Percentiles rank a stretch among this genome's conserved stretches.
These are phyloP conservation scores for Clarias magur DNA, from an alignment of 2,113 vertebrate genomes.

Conservation along the genomic window DNA sequence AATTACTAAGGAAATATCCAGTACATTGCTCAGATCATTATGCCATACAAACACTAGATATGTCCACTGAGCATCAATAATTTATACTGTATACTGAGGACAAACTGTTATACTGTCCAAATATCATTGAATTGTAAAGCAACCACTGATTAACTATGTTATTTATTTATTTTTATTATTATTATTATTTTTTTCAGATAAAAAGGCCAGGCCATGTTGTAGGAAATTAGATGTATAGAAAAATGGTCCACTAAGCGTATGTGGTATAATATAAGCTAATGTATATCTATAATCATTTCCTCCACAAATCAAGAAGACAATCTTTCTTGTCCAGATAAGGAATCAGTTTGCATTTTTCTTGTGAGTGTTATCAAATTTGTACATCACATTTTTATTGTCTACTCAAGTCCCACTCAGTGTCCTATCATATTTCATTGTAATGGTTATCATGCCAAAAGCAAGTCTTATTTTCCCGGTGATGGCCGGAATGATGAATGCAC, in stretches of 20 bases:
- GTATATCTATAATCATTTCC: background rate
- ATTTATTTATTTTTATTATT: too few relatives aligned
- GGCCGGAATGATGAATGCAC: background rate
- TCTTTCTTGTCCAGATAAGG: background rate
- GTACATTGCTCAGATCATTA: slow-evolving; percentile 6
- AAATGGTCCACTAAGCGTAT: background rate
- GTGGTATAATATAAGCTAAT: background rate
- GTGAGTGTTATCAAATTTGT: background rate
- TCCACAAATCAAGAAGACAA: background rate
- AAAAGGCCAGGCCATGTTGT: background rate
- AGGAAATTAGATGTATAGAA: background rate
- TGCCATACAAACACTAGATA: background rate
- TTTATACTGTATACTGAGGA: background rate
- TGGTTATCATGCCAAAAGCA: background rate
- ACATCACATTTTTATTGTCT: background rate
- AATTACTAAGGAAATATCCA: slow-evolving; percentile 11
- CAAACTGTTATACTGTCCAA: background rate
- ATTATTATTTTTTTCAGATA: background rate
- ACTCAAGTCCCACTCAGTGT: background rate
- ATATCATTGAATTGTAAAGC: background rate
- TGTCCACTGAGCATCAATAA: background rate
- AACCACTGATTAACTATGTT: background rate
- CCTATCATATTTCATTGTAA: background rate
- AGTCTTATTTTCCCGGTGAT: background rate
- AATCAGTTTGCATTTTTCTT: background rate